phyloP scores from a whole-genome alignment of 2,113 vertebrate genomes.

The Rhinoptilus africanus region DNA sequence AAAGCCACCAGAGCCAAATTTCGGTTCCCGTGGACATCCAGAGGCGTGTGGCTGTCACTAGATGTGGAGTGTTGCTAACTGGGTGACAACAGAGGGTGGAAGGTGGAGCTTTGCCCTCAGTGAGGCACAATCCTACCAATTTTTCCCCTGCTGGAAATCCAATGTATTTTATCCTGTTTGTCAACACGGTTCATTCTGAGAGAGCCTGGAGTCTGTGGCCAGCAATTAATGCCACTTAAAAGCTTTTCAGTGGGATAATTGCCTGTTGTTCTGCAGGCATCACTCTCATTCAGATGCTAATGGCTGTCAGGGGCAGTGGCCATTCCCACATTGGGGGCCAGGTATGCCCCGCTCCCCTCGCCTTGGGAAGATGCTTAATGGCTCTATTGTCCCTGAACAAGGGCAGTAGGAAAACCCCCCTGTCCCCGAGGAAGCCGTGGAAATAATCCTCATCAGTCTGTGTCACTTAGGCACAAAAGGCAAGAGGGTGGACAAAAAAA shows the following conservation, averaged over 20 bases:
- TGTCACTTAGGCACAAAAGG: constrained; percentile 56
- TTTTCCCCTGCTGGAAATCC: constrained; percentile 5
- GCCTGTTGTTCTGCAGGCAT: constrained; percentile 55
- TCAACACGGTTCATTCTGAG: constrained; percentile 30
- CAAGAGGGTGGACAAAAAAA: not conserved
- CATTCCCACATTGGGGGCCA: constrained; percentile 54
- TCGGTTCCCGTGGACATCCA: not conserved
- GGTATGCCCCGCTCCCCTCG: constrained; percentile 29
- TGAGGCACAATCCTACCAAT: not conserved
- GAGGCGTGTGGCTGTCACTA: not conserved
- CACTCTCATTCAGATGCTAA: constrained; percentile 64
- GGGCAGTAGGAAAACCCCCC: not conserved
- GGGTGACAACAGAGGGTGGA: not conserved
- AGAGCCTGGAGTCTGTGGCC: not conserved
- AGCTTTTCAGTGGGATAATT: constrained; percentile 65
- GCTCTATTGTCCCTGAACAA: constrained; percentile 40
- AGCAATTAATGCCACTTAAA: constrained; percentile 70
- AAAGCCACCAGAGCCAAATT: not conserved
- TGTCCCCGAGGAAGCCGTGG: constrained; percentile 49
- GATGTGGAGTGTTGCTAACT: not conserved
- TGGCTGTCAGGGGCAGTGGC: constrained; percentile 30
- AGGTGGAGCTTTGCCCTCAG: not conserved
- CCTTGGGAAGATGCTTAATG: constrained; percentile 22
- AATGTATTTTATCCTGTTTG: constrained; percentile 37
- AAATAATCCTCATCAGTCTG: constrained; percentile 63